A percentile compares a stretch with the other conserved stretches of the same genome.
Conservation (phyloP, 2,888 invertebrate species). For the Dasysyrphus tricinctus region DNA sequence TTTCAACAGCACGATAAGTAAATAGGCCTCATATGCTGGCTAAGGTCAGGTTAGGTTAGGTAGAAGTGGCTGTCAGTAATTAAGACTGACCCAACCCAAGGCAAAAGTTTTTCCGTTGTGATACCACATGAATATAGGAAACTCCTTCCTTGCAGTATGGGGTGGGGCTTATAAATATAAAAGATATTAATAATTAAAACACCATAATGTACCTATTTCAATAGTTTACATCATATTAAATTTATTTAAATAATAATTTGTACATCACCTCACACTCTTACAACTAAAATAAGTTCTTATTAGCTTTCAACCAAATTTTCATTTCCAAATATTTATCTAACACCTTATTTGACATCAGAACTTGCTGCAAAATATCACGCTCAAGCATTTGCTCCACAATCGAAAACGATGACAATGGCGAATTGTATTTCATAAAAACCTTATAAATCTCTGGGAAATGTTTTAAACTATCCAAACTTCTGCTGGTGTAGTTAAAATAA, state of each 20-base stretch:
- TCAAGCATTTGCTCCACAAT: slow-evolving; percentile 5
- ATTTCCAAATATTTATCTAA: slow-evolving; percentile 19
- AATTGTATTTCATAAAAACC: slow-evolving; percentile 52
- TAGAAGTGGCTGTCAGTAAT: too few species aligned
- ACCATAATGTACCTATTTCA: too few species aligned
- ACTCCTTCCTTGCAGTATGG: too few species aligned
- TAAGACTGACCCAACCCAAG: too few species aligned
- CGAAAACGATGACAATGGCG: slow-evolving; percentile 45
- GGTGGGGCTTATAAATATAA: too few species aligned
- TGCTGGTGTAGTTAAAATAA: slow-evolving; percentile 33
- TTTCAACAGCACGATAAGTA: too few species aligned
- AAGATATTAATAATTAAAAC: too few species aligned
- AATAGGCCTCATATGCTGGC: too few species aligned
- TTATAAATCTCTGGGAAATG: slow-evolving; percentile 42
- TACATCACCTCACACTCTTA: not conserved
- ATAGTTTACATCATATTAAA: too few species aligned
- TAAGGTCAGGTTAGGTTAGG: too few species aligned
- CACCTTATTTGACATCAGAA: not conserved
- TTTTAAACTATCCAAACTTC: slow-evolving; percentile 12
- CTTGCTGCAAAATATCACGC: slow-evolving; percentile 11
- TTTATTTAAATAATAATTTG: not conserved
- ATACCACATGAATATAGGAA: too few species aligned
- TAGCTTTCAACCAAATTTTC: slow-evolving; percentile 39
- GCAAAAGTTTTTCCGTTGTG: too few species aligned
- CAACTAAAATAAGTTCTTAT: slow-evolving; percentile 11